phyloP scores from a whole-genome alignment of 1,140 invertebrate species.

The Drosophila orosa region DNA sequence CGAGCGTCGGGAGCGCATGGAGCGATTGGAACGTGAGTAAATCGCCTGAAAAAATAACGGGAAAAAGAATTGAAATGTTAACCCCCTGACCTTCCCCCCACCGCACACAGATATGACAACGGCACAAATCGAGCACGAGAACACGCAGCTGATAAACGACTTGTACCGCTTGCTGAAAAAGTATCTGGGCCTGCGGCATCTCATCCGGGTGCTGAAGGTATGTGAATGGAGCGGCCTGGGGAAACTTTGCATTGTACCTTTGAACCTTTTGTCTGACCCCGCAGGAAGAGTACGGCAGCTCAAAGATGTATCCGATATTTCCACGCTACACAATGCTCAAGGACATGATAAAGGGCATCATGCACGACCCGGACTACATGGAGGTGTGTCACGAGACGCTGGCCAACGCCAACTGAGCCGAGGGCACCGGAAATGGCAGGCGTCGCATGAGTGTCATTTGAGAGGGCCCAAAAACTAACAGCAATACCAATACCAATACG shows the following conservation, averaged over 20 bases:
- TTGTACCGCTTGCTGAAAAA: slow-evolving; percentile 95
- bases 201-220: slow-evolving; percentile 95
- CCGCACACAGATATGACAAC: slow-evolving; percentile 92
- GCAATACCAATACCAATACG: slow-evolving; percentile 43
- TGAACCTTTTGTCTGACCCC: slow-evolving; percentile 9
- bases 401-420: slow-evolving; percentile 82
- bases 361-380: slow-evolving; percentile 97
- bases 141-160: slow-evolving; percentile 97
- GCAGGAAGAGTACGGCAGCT: slow-evolving; percentile 93
- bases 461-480: slow-evolving; percentile 59
- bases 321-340: slow-evolving; percentile 96
- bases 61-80: slow-evolving; percentile 16
- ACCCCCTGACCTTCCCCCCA: background rate
- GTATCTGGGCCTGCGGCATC: slow-evolving; percentile 93
- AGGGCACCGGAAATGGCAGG: slow-evolving; percentile 80
- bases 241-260: slow-evolving; percentile 29
- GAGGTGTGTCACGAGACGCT: slow-evolving; percentile 94
- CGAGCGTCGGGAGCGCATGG: slow-evolving; percentile 91
- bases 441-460: slow-evolving; percentile 82
- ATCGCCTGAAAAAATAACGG: background rate
- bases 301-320: slow-evolving; percentile 96
- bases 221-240: slow-evolving; percentile 40
- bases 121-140: slow-evolving; percentile 95
- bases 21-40: slow-evolving; percentile 91
- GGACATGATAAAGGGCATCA: slow-evolving; percentile 97